Base-by-base conservation (phyloP, 2,113 vertebrate genomes). In the Crocuta crocuta region DNA sequence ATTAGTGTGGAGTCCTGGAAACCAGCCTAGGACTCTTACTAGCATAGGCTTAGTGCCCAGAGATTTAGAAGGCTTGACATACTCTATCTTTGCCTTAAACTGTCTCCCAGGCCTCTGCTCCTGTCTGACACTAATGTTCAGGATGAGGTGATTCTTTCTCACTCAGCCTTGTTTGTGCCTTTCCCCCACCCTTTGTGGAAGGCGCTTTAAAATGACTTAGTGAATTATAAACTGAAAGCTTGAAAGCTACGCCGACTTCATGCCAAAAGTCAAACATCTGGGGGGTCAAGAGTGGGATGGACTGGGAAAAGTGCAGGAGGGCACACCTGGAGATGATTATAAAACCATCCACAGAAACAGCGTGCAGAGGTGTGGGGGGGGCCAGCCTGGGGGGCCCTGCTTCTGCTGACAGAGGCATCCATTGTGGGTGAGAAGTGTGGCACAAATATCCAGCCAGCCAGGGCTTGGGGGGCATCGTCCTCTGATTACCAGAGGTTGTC, bases 381-480 rank as follows among this genome's bases (percentile, higher is more conserved):
- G 24, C 6, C 0, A 6, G 80, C 4, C 1, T 2, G 24, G 74
- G 24, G 33, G 68, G 43, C 24, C 24, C 16, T 0, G 7, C 45
- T 39, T 17, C 93, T 35, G n/a, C 4, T 2, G 2, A 7, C 2
- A 33, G 39, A 63, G 66, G 93, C 2, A 26, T 35, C 1, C 1
- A 1, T 66, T 1, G 1, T 31, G 50, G 31, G n/a, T 10, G 43
- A 23, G n/a, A 43, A 2, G 28, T 50, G 17, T 2, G 17, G 4
- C 45, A 33, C 0, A 1, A 16, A 11, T 31, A 68, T 0, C 13
- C 1, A 39, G 66, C 16, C 43, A 3, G 2, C 0, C 2, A 24
- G 31, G 17, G 23, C 55, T 55, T 33, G 19, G n/a, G 71, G 9
- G 3, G 0, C 13, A 17, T 35, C 28, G 3, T 15, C 68, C 85